phyloP scores from a whole-genome alignment of 1,140 invertebrate species.

The Thereuonema tuberculata region DNA sequence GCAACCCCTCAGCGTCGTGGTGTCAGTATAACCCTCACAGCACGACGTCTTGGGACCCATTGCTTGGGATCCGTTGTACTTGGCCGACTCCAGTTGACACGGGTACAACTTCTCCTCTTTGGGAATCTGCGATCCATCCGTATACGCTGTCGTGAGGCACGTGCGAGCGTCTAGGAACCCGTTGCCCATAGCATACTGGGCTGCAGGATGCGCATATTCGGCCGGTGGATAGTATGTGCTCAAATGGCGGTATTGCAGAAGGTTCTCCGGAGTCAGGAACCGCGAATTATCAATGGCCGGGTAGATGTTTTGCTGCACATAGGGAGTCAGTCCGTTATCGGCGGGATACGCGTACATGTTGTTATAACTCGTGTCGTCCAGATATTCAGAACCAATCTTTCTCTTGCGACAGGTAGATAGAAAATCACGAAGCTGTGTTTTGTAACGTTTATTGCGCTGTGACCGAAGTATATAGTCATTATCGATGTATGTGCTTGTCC shows the following conservation, averaged over 20 bases:
- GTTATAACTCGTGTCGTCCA: slow-evolving; percentile 46
- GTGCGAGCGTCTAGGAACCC: slow-evolving; percentile 52
- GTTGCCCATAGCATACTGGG: slow-evolving; percentile 46
- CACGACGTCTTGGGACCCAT: neutral
- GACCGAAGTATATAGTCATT: slow-evolving; percentile 34
- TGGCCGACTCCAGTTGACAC: slow-evolving; percentile 37
- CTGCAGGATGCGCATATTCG: slow-evolving; percentile 47
- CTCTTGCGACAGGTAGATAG: slow-evolving; percentile 81
- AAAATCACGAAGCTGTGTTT: slow-evolving; percentile 82
- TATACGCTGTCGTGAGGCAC: slow-evolving; percentile 30
- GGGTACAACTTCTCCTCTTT: slow-evolving; percentile 44
- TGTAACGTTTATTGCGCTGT: slow-evolving; percentile 62
- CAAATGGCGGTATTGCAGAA: slow-evolving; percentile 69
- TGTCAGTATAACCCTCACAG: neutral
- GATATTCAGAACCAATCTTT: slow-evolving; percentile 44
- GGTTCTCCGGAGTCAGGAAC: slow-evolving; percentile 55
- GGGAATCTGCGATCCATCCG: slow-evolving; percentile 28
- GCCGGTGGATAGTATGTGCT: slow-evolving; percentile 54
- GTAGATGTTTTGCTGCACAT: slow-evolving; percentile 58
- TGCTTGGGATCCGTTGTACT: slow-evolving; percentile 9
- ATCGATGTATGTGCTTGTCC: slow-evolving; percentile 71
- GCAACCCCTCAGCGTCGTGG: slow-evolving; percentile 15
- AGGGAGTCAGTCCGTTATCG: slow-evolving; percentile 45
- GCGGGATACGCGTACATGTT: slow-evolving; percentile 55
- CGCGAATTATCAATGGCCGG: slow-evolving; percentile 47